Evolutionary conservation across 2,888 invertebrate species (phyloP), one percentile per base, ranked within the genome.

Genomic region (Cephus nigrinus): DNA sequence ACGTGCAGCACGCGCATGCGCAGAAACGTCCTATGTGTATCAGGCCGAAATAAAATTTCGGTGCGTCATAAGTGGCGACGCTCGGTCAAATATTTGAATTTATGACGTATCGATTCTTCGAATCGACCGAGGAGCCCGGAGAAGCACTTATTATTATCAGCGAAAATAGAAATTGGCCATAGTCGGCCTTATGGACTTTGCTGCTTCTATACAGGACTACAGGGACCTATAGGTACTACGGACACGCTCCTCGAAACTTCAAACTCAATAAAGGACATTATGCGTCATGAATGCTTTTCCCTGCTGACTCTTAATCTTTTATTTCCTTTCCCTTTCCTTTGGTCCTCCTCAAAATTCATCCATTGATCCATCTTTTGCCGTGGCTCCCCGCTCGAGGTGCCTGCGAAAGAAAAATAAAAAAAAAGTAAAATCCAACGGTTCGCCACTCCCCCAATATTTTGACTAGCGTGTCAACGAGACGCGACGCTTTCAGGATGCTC

Each of bases 391-490:
- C 23, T 55, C 55, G 55, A 55, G 23, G 9, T 5, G 40, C 9
- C 55, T 9, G 55, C 9, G 23, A 55, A 2, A 23, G 15, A 23
- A 40, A 40, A 40, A 15, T 4, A 55, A 55, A 40, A 15, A 15
- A 55, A 35, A 23, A 55, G 31, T 23, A 55, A 55, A 55, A 55
- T 55, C 55, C 55, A 55, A 55, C 55, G 23, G 55, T 55, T 55
- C 79, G 82, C 82, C 87, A 90, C 91, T 90, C 91, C 91, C 90
- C 89, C 91, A 91, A 91, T 91, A 91, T 91, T 91, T 89, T 91
- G 91, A 91, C 91, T 90, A 89, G 86, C 87, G 89, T 89, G 90
- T 90, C 90, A 90, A 89, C 90, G 88, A 81, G 76, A 69, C 68
- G 76, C 77, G 80, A 81, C 82, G 85, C 86, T 90, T 91, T 91